Conservation (phyloP, 1,140 invertebrate genomes). For the Rhopalosiphum padi region DNA sequence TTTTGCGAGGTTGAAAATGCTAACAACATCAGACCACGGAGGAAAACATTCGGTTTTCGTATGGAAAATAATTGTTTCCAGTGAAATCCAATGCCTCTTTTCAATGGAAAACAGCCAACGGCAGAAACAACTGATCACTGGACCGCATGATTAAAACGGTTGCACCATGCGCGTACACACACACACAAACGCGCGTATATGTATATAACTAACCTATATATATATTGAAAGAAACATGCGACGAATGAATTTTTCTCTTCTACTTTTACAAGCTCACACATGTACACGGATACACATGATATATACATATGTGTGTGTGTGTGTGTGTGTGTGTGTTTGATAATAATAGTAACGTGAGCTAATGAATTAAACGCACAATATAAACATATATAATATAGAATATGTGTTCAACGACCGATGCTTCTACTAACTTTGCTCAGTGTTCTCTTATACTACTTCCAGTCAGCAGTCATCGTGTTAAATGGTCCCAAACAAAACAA, state of each 20-base stretch:
- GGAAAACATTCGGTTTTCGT: not conserved
- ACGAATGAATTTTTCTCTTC: constrained; percentile 33
- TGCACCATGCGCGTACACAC: not conserved
- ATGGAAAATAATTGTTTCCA: not conserved
- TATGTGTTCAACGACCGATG: constrained; percentile 1
- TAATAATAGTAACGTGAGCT: not conserved
- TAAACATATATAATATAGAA: not conserved
- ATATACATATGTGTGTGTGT: not conserved
- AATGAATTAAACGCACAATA: constrained; percentile 40
- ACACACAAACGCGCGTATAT: not conserved
- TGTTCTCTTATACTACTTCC: not conserved
- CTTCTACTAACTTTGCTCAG: not conserved
- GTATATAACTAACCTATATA: too few relatives aligned
- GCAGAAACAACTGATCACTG: not conserved
- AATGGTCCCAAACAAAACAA: constrained; percentile 35
- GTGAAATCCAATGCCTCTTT: not conserved
- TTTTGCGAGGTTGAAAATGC: not conserved
- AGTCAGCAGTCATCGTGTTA: constrained; percentile 32
- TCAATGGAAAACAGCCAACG: not conserved
- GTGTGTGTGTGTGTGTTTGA: constrained; percentile 1
- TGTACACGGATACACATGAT: not conserved
- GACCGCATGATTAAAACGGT: constrained; percentile 38
- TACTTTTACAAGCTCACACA: not conserved
- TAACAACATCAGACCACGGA: not conserved
- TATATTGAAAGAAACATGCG: not conserved